These are phyloP conservation scores for Gymnothorax javanicus DNA, from an alignment of 2,797 vertebrate genomes.

Conservation along the genomic window DNA sequence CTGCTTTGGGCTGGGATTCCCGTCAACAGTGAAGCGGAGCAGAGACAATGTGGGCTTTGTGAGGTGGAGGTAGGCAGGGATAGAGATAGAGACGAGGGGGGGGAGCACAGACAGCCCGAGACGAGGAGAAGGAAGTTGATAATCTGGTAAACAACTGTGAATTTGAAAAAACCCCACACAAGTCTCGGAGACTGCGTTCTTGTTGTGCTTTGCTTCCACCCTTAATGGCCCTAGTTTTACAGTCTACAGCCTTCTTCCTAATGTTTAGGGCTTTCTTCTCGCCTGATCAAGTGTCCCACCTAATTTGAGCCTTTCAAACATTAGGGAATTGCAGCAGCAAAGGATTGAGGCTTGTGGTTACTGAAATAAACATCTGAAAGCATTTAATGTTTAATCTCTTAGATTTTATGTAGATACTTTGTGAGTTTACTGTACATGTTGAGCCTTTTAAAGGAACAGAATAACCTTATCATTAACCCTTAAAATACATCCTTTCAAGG, in stretches of 20 bases:
- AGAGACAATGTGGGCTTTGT: constrained; percentile 52
- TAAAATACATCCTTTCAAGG: not conserved
- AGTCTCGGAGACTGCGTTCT: not conserved
- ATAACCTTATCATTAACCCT: not conserved
- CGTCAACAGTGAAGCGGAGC: constrained; percentile 37
- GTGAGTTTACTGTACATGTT: not conserved
- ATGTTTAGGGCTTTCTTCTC: not conserved
- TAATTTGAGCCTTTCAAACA: not conserved
- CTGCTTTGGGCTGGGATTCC: constrained; percentile 49
- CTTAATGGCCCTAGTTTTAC: constrained; percentile 6
- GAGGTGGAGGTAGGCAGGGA: constrained; percentile 29
- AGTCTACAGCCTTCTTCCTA: not conserved
- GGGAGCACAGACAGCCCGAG: not conserved
- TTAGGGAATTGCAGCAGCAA: not conserved
- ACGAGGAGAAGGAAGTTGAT: constrained; percentile 5
- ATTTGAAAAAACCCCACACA: constrained; percentile 38
- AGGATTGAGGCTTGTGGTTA: not conserved
- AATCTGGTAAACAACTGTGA: constrained; percentile 41
- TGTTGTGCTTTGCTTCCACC: constrained; percentile 27
- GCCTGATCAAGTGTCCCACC: not conserved
- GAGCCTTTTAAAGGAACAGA: not conserved
- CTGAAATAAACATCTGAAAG: not conserved
- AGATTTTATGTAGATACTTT: not conserved
- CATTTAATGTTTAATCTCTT: not conserved
- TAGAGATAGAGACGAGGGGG: not conserved